Base-by-base conservation (phyloP, 2,888 invertebrate genomes). In the Tiphia femorata region DNA sequence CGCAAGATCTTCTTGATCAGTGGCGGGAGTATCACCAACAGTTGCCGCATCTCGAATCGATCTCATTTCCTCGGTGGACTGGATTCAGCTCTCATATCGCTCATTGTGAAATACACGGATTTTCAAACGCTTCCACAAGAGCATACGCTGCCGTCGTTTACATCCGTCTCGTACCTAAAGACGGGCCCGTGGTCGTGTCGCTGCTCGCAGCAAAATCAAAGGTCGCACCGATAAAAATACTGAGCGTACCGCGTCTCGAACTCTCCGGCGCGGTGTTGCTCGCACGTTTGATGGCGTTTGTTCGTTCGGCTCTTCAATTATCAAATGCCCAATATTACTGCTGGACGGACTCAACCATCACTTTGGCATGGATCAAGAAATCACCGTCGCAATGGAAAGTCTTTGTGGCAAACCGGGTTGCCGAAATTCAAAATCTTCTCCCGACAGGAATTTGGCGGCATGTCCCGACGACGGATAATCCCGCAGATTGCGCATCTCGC, bases 171-270 rank as follows among this genome's bases (percentile, higher is more conserved):
- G 14, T 21, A 12, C 4, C 1, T 8, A 21, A 20, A 1, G 12
- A 14, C 1, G 27, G 49, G 0, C 8, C 3, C 16, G 10, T 49
- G 2, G 8, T 6, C 1, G 40, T 49, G 4, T 41, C 49, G 1
- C 21, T 54, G 21, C n/a, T 54, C 21, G 19, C 19, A 10, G 54
- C 54, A 12, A 54, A 52, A 16, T 38, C 51, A 19, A 53, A 52
- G 5, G 20, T 53, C 7, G 46, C 44, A 1, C 30, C 62, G 1
- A 10, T 50, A n/a, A 54, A 46, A 17, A 41, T 27, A 8, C 7
- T 41, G 7, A 49, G 50, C 8, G 48, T 62, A 3, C 62, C 59
- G 12, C 48, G 56, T 1, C 48, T 62, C 7, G 56, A 62, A 46
- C 33, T 62, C 16, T 52, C 29, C 19, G 56, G 47, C 8, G 52